phyloP scores from a whole-genome alignment of 2,888 invertebrate species.

The Dasysyrphus albostriatus region DNA sequence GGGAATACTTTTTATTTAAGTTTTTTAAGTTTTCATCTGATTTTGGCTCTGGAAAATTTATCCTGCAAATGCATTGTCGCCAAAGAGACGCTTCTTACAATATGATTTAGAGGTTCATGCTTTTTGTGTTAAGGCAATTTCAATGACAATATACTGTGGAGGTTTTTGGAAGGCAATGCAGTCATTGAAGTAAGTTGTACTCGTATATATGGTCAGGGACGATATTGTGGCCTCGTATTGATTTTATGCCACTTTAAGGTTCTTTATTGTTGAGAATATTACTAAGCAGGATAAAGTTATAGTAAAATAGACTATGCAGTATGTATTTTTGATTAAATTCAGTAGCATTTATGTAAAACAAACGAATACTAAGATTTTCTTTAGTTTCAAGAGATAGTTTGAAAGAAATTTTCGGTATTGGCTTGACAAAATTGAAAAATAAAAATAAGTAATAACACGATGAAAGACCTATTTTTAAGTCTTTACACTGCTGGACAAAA shows the following conservation, averaged over 20 bases:
- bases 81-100: constrained; percentile 29
- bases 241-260: not conserved
- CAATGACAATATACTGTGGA: not conserved
- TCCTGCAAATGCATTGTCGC: constrained; percentile 27
- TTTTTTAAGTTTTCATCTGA: not conserved
- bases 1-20: not conserved
- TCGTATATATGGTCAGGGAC: constrained; percentile 52
- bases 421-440: no score
- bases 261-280: not conserved
- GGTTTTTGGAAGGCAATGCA: not conserved
- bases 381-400: no score
- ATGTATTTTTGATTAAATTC: no score
- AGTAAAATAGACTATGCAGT: no score
- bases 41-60: not conserved
- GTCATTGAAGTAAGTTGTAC: constrained; percentile 24
- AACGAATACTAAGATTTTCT: no score
- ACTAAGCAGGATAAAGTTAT: no score
- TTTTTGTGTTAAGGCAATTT: not conserved
- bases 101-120: not conserved
- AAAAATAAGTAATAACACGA: no score
- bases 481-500: no score
- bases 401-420: no score
- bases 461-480: no score
- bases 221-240: constrained; percentile 12
- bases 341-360: no score